A percentile compares a stretch with the other conserved stretches of the same genome.
Evolutionary conservation across 2,888 invertebrate genomes (phyloP).

Genomic region (Molanna angustata): DNA sequence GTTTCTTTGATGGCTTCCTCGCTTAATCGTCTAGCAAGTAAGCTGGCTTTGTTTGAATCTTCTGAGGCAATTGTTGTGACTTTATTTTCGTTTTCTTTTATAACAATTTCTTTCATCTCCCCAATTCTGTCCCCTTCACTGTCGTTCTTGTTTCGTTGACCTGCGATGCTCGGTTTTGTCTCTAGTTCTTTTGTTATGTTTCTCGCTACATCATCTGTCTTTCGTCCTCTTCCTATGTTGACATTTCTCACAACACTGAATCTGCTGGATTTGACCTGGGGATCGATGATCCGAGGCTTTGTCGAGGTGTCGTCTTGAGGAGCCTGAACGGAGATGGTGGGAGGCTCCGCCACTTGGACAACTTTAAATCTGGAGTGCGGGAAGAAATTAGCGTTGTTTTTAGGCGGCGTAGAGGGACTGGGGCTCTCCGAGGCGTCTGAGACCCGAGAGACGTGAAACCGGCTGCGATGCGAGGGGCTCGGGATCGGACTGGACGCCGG

Average conservation of each 20-base stretch:
- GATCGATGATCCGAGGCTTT: conserved; percentile 5
- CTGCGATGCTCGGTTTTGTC: background rate
- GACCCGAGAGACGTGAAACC: conserved; percentile 48
- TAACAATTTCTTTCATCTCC: background rate
- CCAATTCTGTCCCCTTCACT: background rate
- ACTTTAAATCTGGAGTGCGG: conserved; percentile 51
- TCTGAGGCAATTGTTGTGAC: conserved; percentile 42
- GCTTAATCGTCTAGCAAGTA: background rate
- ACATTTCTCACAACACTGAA: conserved; percentile 26
- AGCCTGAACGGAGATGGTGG: conserved; percentile 37
- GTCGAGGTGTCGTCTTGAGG: conserved; percentile 35
- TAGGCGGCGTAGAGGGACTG: conserved; percentile 44
- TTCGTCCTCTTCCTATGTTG: background rate
- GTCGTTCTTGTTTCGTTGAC: background rate
- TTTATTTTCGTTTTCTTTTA: background rate
- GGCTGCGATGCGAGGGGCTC: conserved; percentile 43
- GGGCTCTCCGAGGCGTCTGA: conserved; percentile 42
- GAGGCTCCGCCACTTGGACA: conserved; percentile 43
- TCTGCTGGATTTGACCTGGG: conserved; percentile 17
- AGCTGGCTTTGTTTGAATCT: conserved; percentile 32
- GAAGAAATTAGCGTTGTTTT: conserved; percentile 36
- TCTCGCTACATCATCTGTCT: background rate
- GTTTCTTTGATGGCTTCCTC: background rate
- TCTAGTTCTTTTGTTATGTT: background rate
- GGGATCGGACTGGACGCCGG: conserved; percentile 69